Base-by-base conservation (phyloP, 2,797 vertebrate species). In the Spizella passerina region DNA sequence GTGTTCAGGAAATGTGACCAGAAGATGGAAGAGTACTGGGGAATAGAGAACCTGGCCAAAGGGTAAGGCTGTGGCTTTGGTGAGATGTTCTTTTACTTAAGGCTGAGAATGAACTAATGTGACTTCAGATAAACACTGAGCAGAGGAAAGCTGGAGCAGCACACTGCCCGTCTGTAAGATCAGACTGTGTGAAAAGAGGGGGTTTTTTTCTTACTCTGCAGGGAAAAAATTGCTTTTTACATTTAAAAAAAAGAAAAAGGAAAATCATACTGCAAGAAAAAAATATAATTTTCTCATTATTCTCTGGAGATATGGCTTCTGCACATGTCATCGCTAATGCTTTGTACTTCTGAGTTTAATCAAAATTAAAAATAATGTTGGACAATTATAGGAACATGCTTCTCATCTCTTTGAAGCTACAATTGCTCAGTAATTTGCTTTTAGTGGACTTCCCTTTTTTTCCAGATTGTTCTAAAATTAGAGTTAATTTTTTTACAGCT, bases 1-100 rank as follows among this genome's bases (percentile, higher is more conserved):
- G 93, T 98, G 34, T 92, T 94, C 68, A 98, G 95, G 80, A 98
- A 98, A 81, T 99, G 99, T 94, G 98, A 97, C 32, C 91, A 97
- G 57, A 95, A 98, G 53, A 95, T 97, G 76, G 98, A 99, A 34
- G 98, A 99, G 77, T 99, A 99, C 68, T 99, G 99, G 98, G 99
- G 98, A 32, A 98, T 99, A 26, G 99, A 98, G 86, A 98, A 97
- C 47, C 98, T 99, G 55, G 99, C 98, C 78, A 99, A 98, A 95
- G 99, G 99, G 99, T 99, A 94, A 97, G 98, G 92, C 39, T 11
- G 11, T 38, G 14, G 16, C 34, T n/a, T 55, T 61, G 27, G 10
- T 38, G 43, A 60, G 66, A 3, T 6, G 10, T 17, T 82, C 50
- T 70, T 22, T 66, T 66, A 2, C 34, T 36, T 41, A 17, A 57